Conservation (phyloP, 1,140 invertebrate species). For the Frieseomelitta varia region DNA sequence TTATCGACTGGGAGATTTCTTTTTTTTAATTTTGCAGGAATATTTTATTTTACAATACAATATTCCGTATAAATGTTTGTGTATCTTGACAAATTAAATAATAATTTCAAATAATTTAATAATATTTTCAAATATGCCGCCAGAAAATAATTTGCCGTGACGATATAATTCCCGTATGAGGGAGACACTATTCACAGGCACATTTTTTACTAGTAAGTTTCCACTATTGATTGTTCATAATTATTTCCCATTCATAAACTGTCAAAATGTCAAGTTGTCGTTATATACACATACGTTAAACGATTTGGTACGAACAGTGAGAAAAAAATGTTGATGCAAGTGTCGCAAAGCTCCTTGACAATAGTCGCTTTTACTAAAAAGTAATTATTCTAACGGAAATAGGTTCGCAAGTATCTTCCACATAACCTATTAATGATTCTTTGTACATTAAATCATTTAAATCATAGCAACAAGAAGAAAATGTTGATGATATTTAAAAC, state of each 20-base stretch:
- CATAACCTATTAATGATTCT: slow-evolving; percentile 12
- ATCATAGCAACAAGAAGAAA: no score
- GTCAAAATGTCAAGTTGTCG: not conserved
- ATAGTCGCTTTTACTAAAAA: slow-evolving; percentile 66
- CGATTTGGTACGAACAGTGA: slow-evolving; percentile 29
- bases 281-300: slow-evolving; percentile 37
- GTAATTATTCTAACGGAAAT: slow-evolving; percentile 45
- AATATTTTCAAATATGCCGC: no score
- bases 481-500: no score
- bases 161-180: no score
- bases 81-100: no score
- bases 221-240: not conserved
- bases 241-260: not conserved
- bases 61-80: no score
- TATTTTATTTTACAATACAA: no score
- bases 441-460: no score
- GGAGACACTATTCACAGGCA: not conserved
- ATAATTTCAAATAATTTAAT: no score
- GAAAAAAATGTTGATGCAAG: slow-evolving; percentile 63
- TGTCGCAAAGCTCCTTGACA: slow-evolving; percentile 54
- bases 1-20: no score
- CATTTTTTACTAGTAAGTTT: not conserved
- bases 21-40: no score
- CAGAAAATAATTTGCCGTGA: no score
- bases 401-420: slow-evolving; percentile 5